phyloP scores from a whole-genome alignment of 30 jellyfish, hydroid and myxozoan genomes.

The Sanderia malayensis region DNA sequence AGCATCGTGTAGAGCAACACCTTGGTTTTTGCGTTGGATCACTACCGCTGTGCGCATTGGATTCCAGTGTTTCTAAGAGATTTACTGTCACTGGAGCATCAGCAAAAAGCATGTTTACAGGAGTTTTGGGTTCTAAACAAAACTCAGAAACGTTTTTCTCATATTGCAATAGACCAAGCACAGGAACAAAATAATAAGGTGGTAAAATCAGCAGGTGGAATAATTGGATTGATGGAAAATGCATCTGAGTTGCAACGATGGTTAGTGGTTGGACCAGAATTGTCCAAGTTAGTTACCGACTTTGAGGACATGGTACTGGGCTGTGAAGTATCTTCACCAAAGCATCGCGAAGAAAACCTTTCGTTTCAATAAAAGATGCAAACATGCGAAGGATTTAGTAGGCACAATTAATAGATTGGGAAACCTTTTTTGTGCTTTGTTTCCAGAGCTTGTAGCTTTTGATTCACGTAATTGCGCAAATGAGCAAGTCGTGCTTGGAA shows the following conservation, averaged over 20 bases:
- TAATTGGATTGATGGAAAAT: constrained; percentile 10
- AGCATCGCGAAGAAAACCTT: constrained; percentile 14
- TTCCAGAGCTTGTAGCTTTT: constrained; percentile 8
- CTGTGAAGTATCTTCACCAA: constrained; percentile 12
- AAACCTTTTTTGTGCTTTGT: constrained; percentile 5
- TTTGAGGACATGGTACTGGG: constrained; percentile 11
- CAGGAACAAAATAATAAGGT: constrained; percentile 12
- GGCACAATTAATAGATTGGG: constrained; percentile 8
- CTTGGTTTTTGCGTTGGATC: constrained; percentile 25
- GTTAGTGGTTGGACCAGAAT: constrained; percentile 21
- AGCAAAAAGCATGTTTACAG: constrained; percentile 11
- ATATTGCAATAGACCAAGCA: constrained; percentile 26
- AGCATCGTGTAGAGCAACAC: constrained; percentile 7
- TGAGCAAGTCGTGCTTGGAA: constrained; percentile 8
- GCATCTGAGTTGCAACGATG: constrained; percentile 15
- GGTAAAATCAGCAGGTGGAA: constrained; percentile 13
- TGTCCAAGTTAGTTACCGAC: constrained; percentile 8
- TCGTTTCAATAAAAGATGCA: constrained; percentile 11
- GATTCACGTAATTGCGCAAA: constrained; percentile 18
- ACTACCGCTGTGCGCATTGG: constrained; percentile 16
- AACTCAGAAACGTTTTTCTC: constrained; percentile 18
- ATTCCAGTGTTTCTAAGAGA: constrained; percentile 14
- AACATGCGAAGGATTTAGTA: constrained; percentile 4
- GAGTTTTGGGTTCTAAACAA: constrained; percentile 7
- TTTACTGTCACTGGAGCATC: constrained; percentile 11